A percentile compares a stretch with the other conserved stretches of the same genome.
phyloP scores from a whole-genome alignment of 2,888 invertebrate species.

The Calameuta idolon region DNA sequence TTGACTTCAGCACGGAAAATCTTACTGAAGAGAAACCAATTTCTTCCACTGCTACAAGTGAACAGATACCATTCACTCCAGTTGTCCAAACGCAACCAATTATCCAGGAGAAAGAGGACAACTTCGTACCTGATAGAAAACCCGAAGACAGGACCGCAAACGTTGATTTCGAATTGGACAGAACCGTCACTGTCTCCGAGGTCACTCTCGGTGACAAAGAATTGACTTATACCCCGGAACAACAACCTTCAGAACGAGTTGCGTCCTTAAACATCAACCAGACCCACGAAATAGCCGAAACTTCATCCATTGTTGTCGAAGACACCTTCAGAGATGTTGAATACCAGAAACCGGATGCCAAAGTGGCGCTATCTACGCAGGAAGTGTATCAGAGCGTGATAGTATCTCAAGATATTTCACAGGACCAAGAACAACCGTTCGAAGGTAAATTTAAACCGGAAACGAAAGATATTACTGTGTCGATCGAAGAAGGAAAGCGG shows the following conservation, averaged over 20 bases:
- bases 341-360: slow-evolving; percentile 38
- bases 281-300: slow-evolving; percentile 65
- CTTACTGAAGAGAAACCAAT: slow-evolving; percentile 52
- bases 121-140: slow-evolving; percentile 54
- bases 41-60: slow-evolving; percentile 50
- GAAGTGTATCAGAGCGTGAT: slow-evolving; percentile 51
- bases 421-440: slow-evolving; percentile 61
- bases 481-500: slow-evolving; percentile 64
- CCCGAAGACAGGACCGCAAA: slow-evolving; percentile 65
- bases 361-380: slow-evolving; percentile 38
- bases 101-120: slow-evolving; percentile 69
- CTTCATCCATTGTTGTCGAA: slow-evolving; percentile 62
- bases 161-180: slow-evolving; percentile 69
- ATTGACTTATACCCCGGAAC: slow-evolving; percentile 47
- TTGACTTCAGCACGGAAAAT: slow-evolving; percentile 58
- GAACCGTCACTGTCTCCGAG: slow-evolving; percentile 67
- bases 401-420: slow-evolving; percentile 54
- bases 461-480: slow-evolving; percentile 63
- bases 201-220: slow-evolving; percentile 69
- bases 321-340: slow-evolving; percentile 40
- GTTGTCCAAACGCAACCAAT: slow-evolving; percentile 69
- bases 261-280: slow-evolving; percentile 46
- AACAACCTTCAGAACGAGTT: slow-evolving; percentile 40
- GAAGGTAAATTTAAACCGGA: slow-evolving; percentile 61
- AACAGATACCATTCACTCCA: slow-evolving; percentile 65